Conservation (phyloP, 2,888 invertebrate species). For the Eueremaeus valkanovi region DNA sequence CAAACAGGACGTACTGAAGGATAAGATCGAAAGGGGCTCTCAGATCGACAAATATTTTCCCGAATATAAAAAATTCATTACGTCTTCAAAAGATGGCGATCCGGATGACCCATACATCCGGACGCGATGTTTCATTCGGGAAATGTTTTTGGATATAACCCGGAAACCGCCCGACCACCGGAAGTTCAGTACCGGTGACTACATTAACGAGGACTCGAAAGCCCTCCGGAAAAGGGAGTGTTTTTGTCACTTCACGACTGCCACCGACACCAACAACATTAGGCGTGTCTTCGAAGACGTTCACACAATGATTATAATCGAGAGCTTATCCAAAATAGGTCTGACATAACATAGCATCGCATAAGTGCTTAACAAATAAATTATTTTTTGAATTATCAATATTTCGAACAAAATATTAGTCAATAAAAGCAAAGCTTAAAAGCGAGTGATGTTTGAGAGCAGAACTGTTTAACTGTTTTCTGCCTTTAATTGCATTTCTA, state of each 20-base stretch:
- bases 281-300: slow-evolving; percentile 69
- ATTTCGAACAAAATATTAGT: no score
- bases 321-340: slow-evolving; percentile 44
- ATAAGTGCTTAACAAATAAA: neutral
- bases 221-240: slow-evolving; percentile 27
- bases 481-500: neutral
- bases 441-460: neutral
- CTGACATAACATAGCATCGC: neutral
- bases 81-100: slow-evolving; percentile 51
- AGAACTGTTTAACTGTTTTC: neutral
- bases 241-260: slow-evolving; percentile 70
- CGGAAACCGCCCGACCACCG: slow-evolving; percentile 36
- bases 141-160: slow-evolving; percentile 60
- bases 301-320: slow-evolving; percentile 62
- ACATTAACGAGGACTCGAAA: neutral
- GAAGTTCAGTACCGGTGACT: slow-evolving; percentile 33
- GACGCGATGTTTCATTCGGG: slow-evolving; percentile 65
- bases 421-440: neutral
- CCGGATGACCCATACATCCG: slow-evolving; percentile 62
- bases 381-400: neutral
- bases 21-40: slow-evolving; percentile 66
- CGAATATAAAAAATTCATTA: slow-evolving; percentile 55
- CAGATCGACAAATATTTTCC: slow-evolving; percentile 65
- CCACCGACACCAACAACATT: slow-evolving; percentile 70
- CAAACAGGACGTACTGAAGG: slow-evolving; percentile 70